Conservation (phyloP, 2,888 invertebrate species). For the Chrysotoxum bicinctum region DNA sequence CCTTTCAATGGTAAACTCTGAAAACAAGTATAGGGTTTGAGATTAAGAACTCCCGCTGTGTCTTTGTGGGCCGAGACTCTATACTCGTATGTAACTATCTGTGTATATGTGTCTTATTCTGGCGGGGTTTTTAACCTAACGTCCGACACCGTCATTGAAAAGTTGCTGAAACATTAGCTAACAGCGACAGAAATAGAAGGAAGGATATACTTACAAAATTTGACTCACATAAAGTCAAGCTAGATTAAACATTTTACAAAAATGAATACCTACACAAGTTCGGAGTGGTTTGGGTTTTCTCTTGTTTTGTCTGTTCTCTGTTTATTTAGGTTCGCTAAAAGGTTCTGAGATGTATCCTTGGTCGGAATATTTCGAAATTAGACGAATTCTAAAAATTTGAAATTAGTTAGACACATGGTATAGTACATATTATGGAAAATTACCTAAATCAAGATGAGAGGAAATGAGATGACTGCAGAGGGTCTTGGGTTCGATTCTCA, state of each 20-base stretch:
- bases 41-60: not conserved
- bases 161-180: conserved; percentile 62
- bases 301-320: not conserved
- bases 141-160: conserved; percentile 74
- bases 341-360: not conserved
- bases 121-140: conserved; percentile 75
- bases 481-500: no score
- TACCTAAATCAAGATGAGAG: no score
- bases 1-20: not conserved
- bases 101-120: conserved; percentile 47
- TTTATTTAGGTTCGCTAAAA: not conserved
- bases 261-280: not conserved
- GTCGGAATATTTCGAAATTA: not conserved
- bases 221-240: not conserved
- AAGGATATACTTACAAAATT: conserved; percentile 11
- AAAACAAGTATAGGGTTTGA: not conserved
- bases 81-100: not conserved
- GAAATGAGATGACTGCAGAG: no score
- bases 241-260: not conserved
- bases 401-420: no score
- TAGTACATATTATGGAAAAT: no score
- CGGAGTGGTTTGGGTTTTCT: not conserved
- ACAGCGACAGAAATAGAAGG: not conserved
- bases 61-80: not conserved
- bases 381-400: no score